These are phyloP conservation scores for Diceros bicornis DNA, from an alignment of 2,797 vertebrate species.

Conservation along the genomic window DNA sequence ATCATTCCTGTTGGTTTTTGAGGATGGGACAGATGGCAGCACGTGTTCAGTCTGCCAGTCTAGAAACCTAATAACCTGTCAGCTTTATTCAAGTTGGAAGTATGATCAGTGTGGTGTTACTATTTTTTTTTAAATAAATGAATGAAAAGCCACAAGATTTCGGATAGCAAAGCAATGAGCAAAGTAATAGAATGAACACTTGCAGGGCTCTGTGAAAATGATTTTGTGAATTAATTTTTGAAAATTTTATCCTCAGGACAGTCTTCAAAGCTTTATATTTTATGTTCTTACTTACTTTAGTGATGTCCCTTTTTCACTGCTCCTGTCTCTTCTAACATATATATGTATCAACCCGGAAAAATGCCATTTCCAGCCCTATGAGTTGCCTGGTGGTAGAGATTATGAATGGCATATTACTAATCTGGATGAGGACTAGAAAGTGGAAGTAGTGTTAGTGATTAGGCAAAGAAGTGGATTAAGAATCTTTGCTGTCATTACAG, in stretches of 20 bases:
- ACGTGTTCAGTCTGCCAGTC: background rate
- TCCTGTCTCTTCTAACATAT: conserved; percentile 33
- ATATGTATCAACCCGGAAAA: conserved; percentile 62
- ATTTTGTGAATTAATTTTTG: conserved; percentile 73
- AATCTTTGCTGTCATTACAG: background rate
- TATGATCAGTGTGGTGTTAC: background rate
- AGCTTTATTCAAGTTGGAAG: conserved; percentile 50
- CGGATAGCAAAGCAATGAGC: conserved; percentile 76
- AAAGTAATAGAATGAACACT: conserved; percentile 73
- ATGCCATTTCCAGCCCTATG: background rate
- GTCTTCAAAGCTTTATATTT: conserved; percentile 61
- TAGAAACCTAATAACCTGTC: background rate
- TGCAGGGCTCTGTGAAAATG: conserved; percentile 73
- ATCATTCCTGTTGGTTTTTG: background rate
- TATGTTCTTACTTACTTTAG: conserved; percentile 61
- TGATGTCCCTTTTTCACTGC: conserved; percentile 55
- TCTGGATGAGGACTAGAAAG: background rate
- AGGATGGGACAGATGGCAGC: background rate
- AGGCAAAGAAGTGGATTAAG: background rate
- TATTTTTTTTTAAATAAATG: background rate
- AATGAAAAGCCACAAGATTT: conserved; percentile 57
- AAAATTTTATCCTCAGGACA: conserved; percentile 58
- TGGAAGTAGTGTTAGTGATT: accelerated
- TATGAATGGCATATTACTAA: background rate
- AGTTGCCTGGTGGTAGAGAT: conserved; percentile 60